Evolutionary conservation across 64 coral and sea anemone species (phyloP), one percentile per base, ranked within the genome.

Genomic region (Actinia tenebrosa): DNA sequence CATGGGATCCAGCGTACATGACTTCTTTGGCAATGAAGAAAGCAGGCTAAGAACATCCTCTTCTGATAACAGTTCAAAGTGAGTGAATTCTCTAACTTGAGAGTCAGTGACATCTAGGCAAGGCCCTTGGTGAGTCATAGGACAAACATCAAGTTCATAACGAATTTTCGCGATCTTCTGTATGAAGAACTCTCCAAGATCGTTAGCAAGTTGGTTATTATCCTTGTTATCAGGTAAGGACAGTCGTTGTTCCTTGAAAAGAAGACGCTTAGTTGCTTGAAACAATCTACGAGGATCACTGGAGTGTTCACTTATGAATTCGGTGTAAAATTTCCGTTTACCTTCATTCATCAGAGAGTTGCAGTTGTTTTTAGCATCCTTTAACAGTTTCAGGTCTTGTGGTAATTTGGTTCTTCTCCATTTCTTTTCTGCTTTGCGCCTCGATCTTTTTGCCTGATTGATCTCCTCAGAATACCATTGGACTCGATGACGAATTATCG

Each of bases 181-280:
- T 69, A 44, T 84, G 62, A 93, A 93, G 61, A 89, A 89, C 1
- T 93, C 80, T 1, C 91, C 80, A 84, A 88, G 83, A 14, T 92
- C 86, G 61, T 88, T 55, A 71, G 90, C 90, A 3, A 92, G 90
- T 77, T 78, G 79, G 13, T 47, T 56, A 0, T 61, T 23, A 88
- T 92, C 43, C 5, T 75, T 26, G 58, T 88, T 80, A 16, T 80
- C 86, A 14, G 80, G 91, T 19, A 93, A 54, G 15, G 61, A 54
- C 27, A 61, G 17, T 77, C 10, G 30, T 37, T 37, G 16, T 25
- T 72, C 80, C 45, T 88, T 92, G 15, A 53, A 84, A 93, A 79
- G 13, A 87, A 93, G 55, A 80, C 80, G n/a, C n/a, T 71, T 71
- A 7, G 88, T 72, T 8, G 89, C 75, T 37, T 23, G 14, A 19